phyloP scores from a whole-genome alignment of 2,888 invertebrate species.

The Mythimna vitellina region DNA sequence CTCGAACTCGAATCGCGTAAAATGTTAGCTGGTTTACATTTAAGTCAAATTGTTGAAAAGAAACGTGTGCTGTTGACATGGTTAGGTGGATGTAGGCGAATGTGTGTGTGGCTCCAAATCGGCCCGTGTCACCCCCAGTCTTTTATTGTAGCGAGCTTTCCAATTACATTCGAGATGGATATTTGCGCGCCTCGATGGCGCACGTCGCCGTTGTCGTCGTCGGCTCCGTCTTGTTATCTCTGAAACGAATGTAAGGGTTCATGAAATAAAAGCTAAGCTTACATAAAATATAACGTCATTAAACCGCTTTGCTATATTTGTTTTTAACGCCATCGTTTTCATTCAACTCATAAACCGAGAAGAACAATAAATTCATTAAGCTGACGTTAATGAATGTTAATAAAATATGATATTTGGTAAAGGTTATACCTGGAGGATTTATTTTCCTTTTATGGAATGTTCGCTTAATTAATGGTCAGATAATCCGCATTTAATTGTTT shows the following conservation, averaged over 20 bases:
- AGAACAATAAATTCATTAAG: constrained; percentile 61
- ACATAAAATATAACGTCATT: constrained; percentile 60
- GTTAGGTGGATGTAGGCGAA: constrained; percentile 65
- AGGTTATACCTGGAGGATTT: background rate
- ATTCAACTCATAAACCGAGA: constrained; percentile 55
- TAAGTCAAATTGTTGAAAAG: constrained; percentile 66
- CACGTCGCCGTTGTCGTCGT: constrained; percentile 45
- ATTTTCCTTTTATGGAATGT: constrained; percentile 25
- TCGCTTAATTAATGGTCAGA: constrained; percentile 15
- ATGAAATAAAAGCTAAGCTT: constrained; percentile 70
- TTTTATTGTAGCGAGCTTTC: constrained; percentile 83
- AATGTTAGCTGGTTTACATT: constrained; percentile 61
- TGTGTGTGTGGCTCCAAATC: constrained; percentile 72
- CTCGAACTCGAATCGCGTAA: constrained; percentile 36
- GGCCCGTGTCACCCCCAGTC: constrained; percentile 76
- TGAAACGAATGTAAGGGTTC: constrained; percentile 74
- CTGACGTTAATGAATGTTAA: constrained; percentile 49
- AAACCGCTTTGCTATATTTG: constrained; percentile 52
- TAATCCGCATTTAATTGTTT: background rate
- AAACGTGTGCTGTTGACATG: constrained; percentile 63
- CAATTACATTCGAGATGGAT: constrained; percentile 82
- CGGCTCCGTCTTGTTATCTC: constrained; percentile 72
- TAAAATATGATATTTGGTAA: constrained; percentile 46
- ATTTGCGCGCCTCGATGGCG: constrained; percentile 71
- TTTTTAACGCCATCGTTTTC: constrained; percentile 56